Evolutionary conservation across 1,140 invertebrate species (phyloP).

Genomic region (Macrobrachium rosenbergii): DNA sequence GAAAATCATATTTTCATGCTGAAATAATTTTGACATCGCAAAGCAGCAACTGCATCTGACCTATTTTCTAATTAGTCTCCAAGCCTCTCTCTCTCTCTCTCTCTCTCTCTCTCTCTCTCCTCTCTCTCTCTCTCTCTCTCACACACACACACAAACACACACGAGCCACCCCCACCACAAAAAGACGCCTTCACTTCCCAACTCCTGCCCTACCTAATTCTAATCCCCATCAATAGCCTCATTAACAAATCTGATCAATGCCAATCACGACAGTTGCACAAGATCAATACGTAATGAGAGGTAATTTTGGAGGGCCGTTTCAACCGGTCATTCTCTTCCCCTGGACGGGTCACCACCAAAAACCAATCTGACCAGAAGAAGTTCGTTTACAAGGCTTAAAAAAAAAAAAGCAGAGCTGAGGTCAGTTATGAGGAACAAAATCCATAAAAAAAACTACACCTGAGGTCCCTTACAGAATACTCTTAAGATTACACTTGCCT

Average conservation of each 20-base stretch:
- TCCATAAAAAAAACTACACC: not conserved
- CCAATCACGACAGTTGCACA: not conserved
- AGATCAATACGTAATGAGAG: constrained; percentile 18
- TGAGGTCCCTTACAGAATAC: too few relatives aligned
- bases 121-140: not conserved
- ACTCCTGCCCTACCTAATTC: not conserved
- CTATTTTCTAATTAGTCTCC: not conserved
- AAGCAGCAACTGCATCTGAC: not conserved
- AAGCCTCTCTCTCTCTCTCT: not conserved
- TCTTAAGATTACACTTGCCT: too few relatives aligned
- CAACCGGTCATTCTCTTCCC: not conserved
- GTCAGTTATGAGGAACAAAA: not conserved
- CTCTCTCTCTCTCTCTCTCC: constrained; percentile 5
- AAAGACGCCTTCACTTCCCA: not conserved
- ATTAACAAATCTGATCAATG: constrained; percentile 36
- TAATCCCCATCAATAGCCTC: not conserved
- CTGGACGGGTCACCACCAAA: too few relatives aligned
- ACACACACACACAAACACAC: not conserved
- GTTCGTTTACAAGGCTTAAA: not conserved
- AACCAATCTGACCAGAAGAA: too few relatives aligned
- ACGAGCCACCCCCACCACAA: not conserved
- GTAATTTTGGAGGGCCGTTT: not conserved
- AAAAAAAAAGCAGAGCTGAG: not conserved
- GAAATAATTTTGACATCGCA: too few relatives aligned
- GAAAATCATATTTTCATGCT: too few relatives aligned